phyloP scores from a whole-genome alignment of 2,888 invertebrate genomes.

The Xestia xanthographa region DNA sequence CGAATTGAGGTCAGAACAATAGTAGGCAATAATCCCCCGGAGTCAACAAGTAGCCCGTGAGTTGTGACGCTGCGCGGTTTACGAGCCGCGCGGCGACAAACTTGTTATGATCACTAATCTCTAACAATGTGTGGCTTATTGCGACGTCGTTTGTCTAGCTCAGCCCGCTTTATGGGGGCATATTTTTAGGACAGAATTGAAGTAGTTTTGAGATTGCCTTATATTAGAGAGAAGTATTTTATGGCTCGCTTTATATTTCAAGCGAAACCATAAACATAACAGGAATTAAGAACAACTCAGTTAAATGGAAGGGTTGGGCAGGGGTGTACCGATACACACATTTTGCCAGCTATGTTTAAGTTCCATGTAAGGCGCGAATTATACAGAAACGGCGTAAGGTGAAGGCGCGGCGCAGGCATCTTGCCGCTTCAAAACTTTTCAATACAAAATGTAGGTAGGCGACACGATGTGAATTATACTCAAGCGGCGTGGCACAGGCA shows the following conservation, averaged over 20 bases:
- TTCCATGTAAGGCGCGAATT: no score
- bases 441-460: no score
- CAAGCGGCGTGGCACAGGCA: no score
- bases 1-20: conserved; percentile 24
- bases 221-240: neutral
- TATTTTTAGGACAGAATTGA: conserved; percentile 32
- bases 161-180: conserved; percentile 19
- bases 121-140: conserved; percentile 40
- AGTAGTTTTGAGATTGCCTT: conserved; percentile 19
- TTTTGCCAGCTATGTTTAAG: neutral
- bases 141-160: conserved; percentile 20
- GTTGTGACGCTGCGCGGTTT: conserved; percentile 30
- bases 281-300: no score
- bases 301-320: neutral
- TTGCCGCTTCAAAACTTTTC: no score
- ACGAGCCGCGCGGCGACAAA: conserved; percentile 48
- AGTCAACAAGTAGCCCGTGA: conserved; percentile 49
- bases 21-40: conserved; percentile 4
- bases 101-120: conserved; percentile 55
- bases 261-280: neutral
- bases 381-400: no score
- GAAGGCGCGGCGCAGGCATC: no score
- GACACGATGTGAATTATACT: no score
- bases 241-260: neutral
- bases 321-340: neutral